Evolutionary conservation across 23 tunicate genomes (phyloP).

Genomic region (Botrylloides violaceus): DNA sequence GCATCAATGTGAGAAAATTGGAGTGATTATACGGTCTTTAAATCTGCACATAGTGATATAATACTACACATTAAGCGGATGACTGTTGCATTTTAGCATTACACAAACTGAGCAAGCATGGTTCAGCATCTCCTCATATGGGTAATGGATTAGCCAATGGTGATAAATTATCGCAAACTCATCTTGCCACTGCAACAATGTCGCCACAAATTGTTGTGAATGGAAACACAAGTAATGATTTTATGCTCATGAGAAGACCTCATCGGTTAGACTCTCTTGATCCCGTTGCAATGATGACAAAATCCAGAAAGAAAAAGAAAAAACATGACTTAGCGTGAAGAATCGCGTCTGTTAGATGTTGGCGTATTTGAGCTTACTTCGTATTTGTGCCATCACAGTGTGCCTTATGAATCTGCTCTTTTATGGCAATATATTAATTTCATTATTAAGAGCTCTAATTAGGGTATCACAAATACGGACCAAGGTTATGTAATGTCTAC

Average conservation of each 20-base stretch:
- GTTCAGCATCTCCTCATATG: constrained; percentile 2
- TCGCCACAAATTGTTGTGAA: constrained; percentile 1
- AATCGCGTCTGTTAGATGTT: too few species aligned
- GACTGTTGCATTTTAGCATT: neutral
- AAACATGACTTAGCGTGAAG: constrained; percentile 8
- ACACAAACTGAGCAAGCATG: neutral
- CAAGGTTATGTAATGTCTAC: too few species aligned
- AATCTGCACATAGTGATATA: too few species aligned
- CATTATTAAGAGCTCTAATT: too few species aligned
- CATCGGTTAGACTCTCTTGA: constrained; percentile 19
- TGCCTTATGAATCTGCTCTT: too few species aligned
- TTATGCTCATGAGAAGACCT: constrained; percentile 13
- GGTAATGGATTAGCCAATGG: constrained; percentile 23
- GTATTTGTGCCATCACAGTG: too few species aligned
- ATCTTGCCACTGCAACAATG: neutral
- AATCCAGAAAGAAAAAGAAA: constrained; percentile 58
- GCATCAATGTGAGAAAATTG: too few species aligned
- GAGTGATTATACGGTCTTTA: too few species aligned
- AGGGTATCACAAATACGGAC: too few species aligned
- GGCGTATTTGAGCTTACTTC: too few species aligned
- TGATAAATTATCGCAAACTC: constrained; percentile 4
- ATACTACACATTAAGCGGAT: too few species aligned
- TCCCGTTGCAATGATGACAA: constrained; percentile 11
- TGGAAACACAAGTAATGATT: constrained; percentile 5
- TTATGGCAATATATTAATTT: too few species aligned